Base-by-base conservation (phyloP, 2,888 invertebrate genomes). In the Leptinotarsa peninsularis region DNA sequence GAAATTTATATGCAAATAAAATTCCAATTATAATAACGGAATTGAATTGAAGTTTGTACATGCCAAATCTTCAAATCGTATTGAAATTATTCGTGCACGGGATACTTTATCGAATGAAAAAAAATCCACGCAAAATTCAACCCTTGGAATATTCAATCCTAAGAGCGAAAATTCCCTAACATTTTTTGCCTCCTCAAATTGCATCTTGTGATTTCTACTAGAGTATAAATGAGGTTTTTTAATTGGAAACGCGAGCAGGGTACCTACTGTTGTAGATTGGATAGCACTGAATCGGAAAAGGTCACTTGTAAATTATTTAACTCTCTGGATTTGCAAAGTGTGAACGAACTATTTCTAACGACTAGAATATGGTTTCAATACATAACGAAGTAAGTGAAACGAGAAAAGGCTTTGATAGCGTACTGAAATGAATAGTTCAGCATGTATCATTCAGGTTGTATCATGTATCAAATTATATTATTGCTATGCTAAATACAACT, bases 71-170 rank as follows among this genome's bases (percentile, higher is more conserved):
- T 81, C 82, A 86, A 88, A 88, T 88, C 88, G 87, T 85, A 88
- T 88, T 88, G 88, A 88, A 88, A 87, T 87, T 87, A 87, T 86
- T 85, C 88, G 88, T 88, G 88, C 88, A 87, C 87, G 85, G 88
- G 87, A 88, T 87, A 87, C 86, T 87, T 87, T 87, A 87, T 87
- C 86, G 84, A 81, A 83, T 79, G 81, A 80, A 80, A 83, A 43
- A 43, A 43, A 0, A 43, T 27, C 27, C 43, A 43, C 43, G 43
- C 43, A 43, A 43, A 43, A 43, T 43, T 43, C 43, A 81, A 76
- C 69, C 78, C 74, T 67, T 74, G 76, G 84, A 83, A 86, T 85
- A 84, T 81, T 79, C 83, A 82, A 73, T 83, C 82, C 75, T 87
- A 86, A 83, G 85, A 86, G 80, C 78, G 76, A 81, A 76, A 86